Base-by-base conservation (phyloP, 2,113 vertebrate genomes). In the Cheirogaleus medius region DNA sequence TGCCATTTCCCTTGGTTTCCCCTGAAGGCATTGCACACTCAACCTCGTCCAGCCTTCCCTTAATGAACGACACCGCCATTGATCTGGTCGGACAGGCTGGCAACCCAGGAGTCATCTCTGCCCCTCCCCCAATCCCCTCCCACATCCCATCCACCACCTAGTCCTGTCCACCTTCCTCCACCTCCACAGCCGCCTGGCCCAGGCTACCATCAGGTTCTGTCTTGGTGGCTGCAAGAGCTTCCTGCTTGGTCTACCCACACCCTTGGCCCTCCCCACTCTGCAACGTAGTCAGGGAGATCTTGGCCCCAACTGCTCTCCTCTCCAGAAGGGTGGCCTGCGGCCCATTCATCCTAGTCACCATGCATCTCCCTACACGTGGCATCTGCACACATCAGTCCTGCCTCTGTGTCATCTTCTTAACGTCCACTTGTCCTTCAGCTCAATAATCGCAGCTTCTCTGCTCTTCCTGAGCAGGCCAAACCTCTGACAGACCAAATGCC, bases 381-480 rank as follows among this genome's bases (percentile, higher is more conserved):
- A 4, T 27, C 69, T 44, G 21, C 8, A 29, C 3, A 4, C 39
- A 23, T 18, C 1, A 0, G 11, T n/a, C 37, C 52, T 89, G 5
- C 47, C 25, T 6, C 15, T 11, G 21, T 66, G 39, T 76, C 68
- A 32, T 9, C 37, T 52, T n/a, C 23, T 44, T 49, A 39, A 23
- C 10, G 37, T 39, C 60, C 42, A 1, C 56, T 58, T 58, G 8
- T 23, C 56, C 56, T 58, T 90, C 32, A 21, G 56, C n/a, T 37
- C 32, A 47, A 15, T 2, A 12, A 8, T 20, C 56, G 42, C 49
- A 63, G 54, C 23, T 56, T 34, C 52, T 76, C 76, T 23, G 17
- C 37, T 25, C 27, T n/a, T 34, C 63, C 42, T 32, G 66, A 17
- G 5, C 49, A 34, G 42, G 25, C 0, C 8, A 6, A 25, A 54